These are phyloP conservation scores for Perithous albicinctus DNA, from an alignment of 2,888 invertebrate species.

Conservation along the genomic window DNA sequence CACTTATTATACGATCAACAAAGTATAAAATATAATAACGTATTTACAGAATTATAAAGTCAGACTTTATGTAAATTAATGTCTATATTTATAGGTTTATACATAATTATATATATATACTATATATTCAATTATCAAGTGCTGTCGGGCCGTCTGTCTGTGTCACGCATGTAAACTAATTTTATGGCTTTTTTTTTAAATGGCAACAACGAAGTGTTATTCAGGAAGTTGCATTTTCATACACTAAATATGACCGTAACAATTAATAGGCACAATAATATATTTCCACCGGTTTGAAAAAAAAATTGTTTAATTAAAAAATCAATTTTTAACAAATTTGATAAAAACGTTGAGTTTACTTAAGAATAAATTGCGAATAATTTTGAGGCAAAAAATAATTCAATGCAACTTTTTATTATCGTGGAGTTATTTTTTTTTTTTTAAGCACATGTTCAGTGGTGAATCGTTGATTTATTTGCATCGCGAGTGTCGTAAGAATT, in stretches of 20 bases:
- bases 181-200: conserved; percentile 19
- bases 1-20: conserved; percentile 71
- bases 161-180: conserved; percentile 49
- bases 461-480: conserved; percentile 9
- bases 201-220: neutral
- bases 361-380: neutral
- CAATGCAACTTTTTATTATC: conserved; percentile 22
- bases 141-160: conserved; percentile 62
- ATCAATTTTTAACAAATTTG: neutral
- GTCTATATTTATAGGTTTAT: conserved; percentile 53
- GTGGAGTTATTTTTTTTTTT: no score
- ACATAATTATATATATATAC: conserved; percentile 53
- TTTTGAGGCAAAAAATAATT: neutral
- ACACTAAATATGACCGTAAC: neutral
- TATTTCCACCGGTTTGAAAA: no score
- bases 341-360: neutral
- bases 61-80: conserved; percentile 68
- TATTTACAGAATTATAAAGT: conserved; percentile 74
- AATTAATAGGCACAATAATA: neutral
- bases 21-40: conserved; percentile 75
- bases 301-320: neutral
- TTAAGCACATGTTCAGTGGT: conserved; percentile 3
- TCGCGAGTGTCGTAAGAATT: conserved; percentile 4
- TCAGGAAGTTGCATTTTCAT: conserved; percentile 22
- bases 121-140: conserved; percentile 21